phyloP scores from a whole-genome alignment of 2,113 vertebrate species.

The Clarias macrocephalus region DNA sequence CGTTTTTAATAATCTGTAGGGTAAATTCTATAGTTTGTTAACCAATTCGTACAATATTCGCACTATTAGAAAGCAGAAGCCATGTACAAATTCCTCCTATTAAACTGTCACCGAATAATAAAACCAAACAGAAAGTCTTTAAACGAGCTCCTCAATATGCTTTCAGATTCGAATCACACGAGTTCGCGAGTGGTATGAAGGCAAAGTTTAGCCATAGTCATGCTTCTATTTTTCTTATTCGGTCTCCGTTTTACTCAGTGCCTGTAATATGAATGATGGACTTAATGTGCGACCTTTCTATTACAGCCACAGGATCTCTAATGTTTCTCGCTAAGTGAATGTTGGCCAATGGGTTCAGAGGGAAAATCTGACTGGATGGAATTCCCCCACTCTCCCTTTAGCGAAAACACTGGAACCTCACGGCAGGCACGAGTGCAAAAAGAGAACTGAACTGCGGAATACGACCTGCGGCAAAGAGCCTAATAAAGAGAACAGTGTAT shows the following conservation, averaged over 20 bases:
- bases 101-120: background rate
- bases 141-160: background rate
- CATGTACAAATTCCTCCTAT: background rate
- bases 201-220: background rate
- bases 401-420: conserved; percentile 63
- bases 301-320: background rate
- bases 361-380: conserved; percentile 79
- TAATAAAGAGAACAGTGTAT: background rate
- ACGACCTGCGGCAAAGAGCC: background rate
- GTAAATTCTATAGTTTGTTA: background rate
- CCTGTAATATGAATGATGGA: background rate
- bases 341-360: conserved; percentile 69
- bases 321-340: background rate
- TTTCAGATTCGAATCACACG: background rate
- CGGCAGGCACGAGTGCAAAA: conserved; percentile 59
- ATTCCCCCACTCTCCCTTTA: conserved; percentile 73
- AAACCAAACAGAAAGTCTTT: background rate
- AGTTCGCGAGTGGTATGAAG: background rate
- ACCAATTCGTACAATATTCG: background rate
- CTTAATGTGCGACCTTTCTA: background rate
- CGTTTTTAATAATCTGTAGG: background rate
- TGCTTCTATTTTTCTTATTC: background rate
- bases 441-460: conserved; percentile 49
- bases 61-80: too few species aligned
- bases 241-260: background rate